Conservation (phyloP, 2,113 vertebrate genomes). For the Synchiropus splendidus region DNA sequence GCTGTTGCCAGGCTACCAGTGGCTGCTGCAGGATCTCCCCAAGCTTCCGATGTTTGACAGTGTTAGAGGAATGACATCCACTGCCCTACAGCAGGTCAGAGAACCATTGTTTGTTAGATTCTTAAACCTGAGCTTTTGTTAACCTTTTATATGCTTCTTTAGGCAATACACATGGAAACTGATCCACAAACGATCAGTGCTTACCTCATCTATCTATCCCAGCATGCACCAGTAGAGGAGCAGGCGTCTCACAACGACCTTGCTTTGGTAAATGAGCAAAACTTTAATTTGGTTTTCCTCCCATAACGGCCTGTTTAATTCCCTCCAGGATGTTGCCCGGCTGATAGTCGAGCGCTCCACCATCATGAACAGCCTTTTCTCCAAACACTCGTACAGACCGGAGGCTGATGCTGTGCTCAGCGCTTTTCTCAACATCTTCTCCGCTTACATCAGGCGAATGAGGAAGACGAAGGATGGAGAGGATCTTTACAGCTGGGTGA, state of each 20-base stretch:
- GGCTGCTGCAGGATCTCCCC: slow-evolving; percentile 87
- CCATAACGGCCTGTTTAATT: too few relatives aligned
- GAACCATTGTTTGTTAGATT: neutral
- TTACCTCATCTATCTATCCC: slow-evolving; percentile 94
- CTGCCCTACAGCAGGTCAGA: slow-evolving; percentile 86
- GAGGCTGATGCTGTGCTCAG: slow-evolving; percentile 83
- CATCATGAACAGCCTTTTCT: slow-evolving; percentile 95
- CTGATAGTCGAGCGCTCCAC: slow-evolving; percentile 96
- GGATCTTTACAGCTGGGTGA: slow-evolving; percentile 96
- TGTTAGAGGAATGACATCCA: slow-evolving; percentile 80
- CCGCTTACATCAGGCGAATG: slow-evolving; percentile 84
- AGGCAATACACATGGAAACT: slow-evolving; percentile 98
- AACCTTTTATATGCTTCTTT: slow-evolving; percentile 2
- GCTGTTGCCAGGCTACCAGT: slow-evolving; percentile 83
- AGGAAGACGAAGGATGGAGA: slow-evolving; percentile 95
- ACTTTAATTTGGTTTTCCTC: neutral
- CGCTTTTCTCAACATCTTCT: slow-evolving; percentile 86
- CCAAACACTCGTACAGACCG: slow-evolving; percentile 75
- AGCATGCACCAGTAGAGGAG: slow-evolving; percentile 91
- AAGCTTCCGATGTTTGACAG: slow-evolving; percentile 87
- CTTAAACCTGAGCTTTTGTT: neutral
- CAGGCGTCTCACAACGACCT: slow-evolving; percentile 89
- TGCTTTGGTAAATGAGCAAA: slow-evolving; percentile 73
- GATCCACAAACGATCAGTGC: slow-evolving; percentile 94
- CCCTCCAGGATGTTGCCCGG: slow-evolving; percentile 81